These are phyloP conservation scores for Watsonalla cultraria DNA, from an alignment of 2,888 invertebrate species.

Conservation along the genomic window DNA sequence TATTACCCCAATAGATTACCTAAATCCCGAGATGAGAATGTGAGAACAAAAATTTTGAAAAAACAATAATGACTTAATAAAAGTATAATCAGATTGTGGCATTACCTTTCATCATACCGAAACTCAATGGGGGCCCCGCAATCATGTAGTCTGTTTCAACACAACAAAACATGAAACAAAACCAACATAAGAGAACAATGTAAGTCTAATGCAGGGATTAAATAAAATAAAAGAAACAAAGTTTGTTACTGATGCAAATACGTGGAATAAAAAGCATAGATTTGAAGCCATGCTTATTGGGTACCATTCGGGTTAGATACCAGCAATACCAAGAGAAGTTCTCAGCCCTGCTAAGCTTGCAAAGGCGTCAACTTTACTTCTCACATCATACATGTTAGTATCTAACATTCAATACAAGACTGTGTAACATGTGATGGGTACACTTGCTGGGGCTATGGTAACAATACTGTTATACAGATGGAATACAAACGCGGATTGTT, in stretches of 20 bases:
- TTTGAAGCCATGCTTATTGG: slow-evolving; percentile 63
- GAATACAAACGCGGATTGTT: slow-evolving; percentile 85
- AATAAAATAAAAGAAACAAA: slow-evolving; percentile 45
- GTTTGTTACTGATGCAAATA: slow-evolving; percentile 54
- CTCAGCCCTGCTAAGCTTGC: slow-evolving; percentile 63
- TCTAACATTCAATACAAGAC: slow-evolving; percentile 41
- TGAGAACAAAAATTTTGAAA: slow-evolving; percentile 64
- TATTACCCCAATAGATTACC: slow-evolving; percentile 64
- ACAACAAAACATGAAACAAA: slow-evolving; percentile 87
- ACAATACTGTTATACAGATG: slow-evolving; percentile 18
- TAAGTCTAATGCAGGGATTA: slow-evolving; percentile 72
- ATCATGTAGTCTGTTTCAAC: slow-evolving; percentile 82
- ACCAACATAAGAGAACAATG: slow-evolving; percentile 83
- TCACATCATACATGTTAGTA: slow-evolving; percentile 62
- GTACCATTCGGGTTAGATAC: slow-evolving; percentile 55
- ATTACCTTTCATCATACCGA: slow-evolving; percentile 93
- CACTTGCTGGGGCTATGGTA: slow-evolving; percentile 1
- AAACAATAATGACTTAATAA: slow-evolving; percentile 32
- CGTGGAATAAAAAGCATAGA: slow-evolving; percentile 55
- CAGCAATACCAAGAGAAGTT: slow-evolving; percentile 56
- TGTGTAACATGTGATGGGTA: background rate
- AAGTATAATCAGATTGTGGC: slow-evolving; percentile 58
- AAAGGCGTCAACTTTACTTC: slow-evolving; percentile 46
- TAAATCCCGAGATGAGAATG: slow-evolving; percentile 62
- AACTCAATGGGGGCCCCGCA: slow-evolving; percentile 89